Evolutionary conservation across 2,888 invertebrate species (phyloP).

Genomic region (Dynastes grantii): DNA sequence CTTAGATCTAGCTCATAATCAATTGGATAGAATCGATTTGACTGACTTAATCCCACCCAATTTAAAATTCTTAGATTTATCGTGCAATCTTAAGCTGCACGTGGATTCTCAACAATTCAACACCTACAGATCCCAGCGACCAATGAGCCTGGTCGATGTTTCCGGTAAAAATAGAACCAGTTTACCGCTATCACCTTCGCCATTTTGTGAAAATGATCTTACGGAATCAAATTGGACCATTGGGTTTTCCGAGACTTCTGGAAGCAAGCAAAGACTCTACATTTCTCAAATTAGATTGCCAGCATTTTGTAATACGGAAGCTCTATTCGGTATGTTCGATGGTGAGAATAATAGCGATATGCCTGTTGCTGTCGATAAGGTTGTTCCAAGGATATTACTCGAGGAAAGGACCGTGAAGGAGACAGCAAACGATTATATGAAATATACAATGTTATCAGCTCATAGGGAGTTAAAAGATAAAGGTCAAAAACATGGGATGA

Average conservation of each 20-base stretch:
- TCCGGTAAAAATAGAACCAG: slow-evolving; percentile 84
- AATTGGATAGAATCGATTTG: slow-evolving; percentile 85
- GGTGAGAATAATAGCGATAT: slow-evolving; percentile 82
- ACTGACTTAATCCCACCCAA: slow-evolving; percentile 85
- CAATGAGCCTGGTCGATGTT: slow-evolving; percentile 88
- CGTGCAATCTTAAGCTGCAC: slow-evolving; percentile 86
- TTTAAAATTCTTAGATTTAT: slow-evolving; percentile 88
- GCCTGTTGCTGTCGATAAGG: slow-evolving; percentile 80
- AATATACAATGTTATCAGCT: slow-evolving; percentile 86
- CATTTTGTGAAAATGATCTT: slow-evolving; percentile 74
- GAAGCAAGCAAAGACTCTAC: slow-evolving; percentile 81
- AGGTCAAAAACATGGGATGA: slow-evolving; percentile 82
- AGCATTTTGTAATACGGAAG: slow-evolving; percentile 86
- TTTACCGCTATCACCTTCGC: slow-evolving; percentile 74
- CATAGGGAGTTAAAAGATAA: slow-evolving; percentile 84
- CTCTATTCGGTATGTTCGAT: slow-evolving; percentile 88
- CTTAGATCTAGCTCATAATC: slow-evolving; percentile 89
- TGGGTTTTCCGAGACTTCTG: slow-evolving; percentile 90
- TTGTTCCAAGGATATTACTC: slow-evolving; percentile 84
- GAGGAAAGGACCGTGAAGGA: slow-evolving; percentile 88
- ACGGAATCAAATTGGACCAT: slow-evolving; percentile 83
- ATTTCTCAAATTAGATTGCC: slow-evolving; percentile 85
- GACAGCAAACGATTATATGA: slow-evolving; percentile 86
- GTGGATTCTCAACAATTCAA: slow-evolving; percentile 89
- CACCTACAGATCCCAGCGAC: slow-evolving; percentile 84